These are phyloP conservation scores for Leptinotarsa haldemani DNA, from an alignment of 2,888 invertebrate genomes.

Conservation along the genomic window DNA sequence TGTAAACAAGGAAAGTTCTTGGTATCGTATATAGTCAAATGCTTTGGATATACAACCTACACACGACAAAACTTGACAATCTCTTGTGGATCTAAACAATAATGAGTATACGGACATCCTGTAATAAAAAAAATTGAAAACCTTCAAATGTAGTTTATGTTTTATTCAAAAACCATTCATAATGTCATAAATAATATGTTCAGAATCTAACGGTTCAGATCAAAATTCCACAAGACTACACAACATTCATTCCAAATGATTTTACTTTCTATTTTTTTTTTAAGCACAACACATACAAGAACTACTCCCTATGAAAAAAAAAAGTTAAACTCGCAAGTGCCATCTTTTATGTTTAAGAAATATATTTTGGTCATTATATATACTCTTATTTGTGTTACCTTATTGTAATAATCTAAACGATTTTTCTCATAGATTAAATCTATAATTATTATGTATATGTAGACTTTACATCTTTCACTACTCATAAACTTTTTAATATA, in stretches of 20 bases:
- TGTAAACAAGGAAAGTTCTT: no score
- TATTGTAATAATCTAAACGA: conserved; percentile 45
- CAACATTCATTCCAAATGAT: conserved; percentile 56
- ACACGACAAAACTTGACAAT: no score
- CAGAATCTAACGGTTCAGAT: conserved; percentile 53
- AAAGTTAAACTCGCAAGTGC: conserved; percentile 47
- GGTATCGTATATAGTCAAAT: no score
- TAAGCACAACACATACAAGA: conserved; percentile 56
- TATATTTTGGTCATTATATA: conserved; percentile 52
- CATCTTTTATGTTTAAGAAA: conserved; percentile 36
- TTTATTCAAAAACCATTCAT: conserved; percentile 52
- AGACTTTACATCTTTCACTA: conserved; percentile 50
- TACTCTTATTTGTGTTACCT: conserved; percentile 40
- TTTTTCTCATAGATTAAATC: conserved; percentile 52
- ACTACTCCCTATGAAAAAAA: conserved; percentile 51
- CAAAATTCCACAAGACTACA: conserved; percentile 56
- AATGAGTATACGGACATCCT: not conserved
- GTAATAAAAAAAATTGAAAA: not conserved
- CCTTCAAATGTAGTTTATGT: conserved; percentile 34
- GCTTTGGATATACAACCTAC: no score
- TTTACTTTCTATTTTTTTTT: conserved; percentile 52
- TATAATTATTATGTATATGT: conserved; percentile 44
- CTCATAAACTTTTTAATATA: conserved; percentile 49
- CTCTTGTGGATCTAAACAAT: no score
- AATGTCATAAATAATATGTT: conserved; percentile 52